These are phyloP conservation scores for Neolamprologus modestus DNA, from an alignment of 2,113 vertebrate species.

Conservation along the genomic window DNA sequence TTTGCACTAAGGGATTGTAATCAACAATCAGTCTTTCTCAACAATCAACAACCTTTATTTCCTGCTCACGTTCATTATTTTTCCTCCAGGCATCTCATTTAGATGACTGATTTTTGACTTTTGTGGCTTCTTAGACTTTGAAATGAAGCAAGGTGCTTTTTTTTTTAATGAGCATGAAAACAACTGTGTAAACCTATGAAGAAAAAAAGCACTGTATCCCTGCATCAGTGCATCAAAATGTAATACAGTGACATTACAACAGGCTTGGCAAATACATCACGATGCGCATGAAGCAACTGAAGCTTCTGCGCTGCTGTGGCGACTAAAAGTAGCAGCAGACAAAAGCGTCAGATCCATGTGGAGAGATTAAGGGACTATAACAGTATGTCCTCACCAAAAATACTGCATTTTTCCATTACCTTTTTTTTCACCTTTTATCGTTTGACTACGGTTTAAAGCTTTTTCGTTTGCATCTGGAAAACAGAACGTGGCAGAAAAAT, in stretches of 20 bases:
- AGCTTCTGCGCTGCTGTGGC: background rate
- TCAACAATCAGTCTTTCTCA: background rate
- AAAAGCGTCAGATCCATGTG: background rate
- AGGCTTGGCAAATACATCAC: background rate
- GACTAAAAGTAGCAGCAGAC: background rate
- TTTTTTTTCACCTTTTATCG: background rate
- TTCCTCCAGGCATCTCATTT: background rate
- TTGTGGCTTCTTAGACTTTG: background rate
- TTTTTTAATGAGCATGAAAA: background rate
- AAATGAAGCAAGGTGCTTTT: background rate
- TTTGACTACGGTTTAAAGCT: background rate
- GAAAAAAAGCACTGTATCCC: background rate
- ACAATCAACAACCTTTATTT: background rate
- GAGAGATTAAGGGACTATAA: background rate
- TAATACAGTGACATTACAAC: background rate
- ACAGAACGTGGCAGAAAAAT: rapidly evolving
- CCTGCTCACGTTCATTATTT: background rate
- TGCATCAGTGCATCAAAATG: background rate
- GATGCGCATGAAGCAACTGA: background rate
- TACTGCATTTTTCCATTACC: background rate
- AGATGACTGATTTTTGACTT: background rate
- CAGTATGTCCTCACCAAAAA: background rate
- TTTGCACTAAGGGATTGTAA: background rate
- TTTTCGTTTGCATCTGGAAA: background rate
- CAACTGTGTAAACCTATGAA: background rate